Evolutionary conservation across 2,113 vertebrate species (phyloP), one percentile per base, ranked within the genome.

Genomic region (Menidia beryllina): DNA sequence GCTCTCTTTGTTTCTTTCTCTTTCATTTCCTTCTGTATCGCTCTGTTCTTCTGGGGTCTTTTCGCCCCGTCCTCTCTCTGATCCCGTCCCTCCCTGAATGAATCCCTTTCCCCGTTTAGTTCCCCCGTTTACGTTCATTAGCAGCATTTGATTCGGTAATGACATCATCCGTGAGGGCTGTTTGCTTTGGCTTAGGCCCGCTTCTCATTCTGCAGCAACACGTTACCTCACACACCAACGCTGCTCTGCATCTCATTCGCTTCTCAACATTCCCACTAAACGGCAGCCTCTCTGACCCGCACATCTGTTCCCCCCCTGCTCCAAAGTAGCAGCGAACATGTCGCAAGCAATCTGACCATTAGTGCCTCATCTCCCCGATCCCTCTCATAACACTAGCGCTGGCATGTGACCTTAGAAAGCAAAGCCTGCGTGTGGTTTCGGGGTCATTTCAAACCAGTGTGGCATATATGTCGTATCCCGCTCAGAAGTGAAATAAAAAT

Each of bases 141-240:
- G 68, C 36, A 61, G 23, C 67, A 26, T 78, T 62, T 62, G n/a
- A 68, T 83, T 60, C 51, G 48, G 63, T 70, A 57, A 82, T 58
- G 78, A 83, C 79, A 64, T 88, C 75, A 80, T 81, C 77, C 70
- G 21, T 77, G 55, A 72, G 67, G 72, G 64, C 36, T 69, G 4
- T 77, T 36, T 19, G n/a, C 34, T 12, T 57, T 50, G 57, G 68
- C 59, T 69, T 49, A 60, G 23, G 2, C 25, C 23, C 23, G 30
- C 19, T 43, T 14, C 21, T 50, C 43, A 19, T 7, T 55, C 61
- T 56, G 24, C 73, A 48, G 64, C 11, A 11, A 36, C 45, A 17
- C 21, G 24, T 27, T 51, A 21, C 57, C 20, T 26, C 50, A 34
- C 56, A 60, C n/a, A 47, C 7, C 48, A 68, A 68, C 34, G 15